These are phyloP conservation scores for Sapayoa aenigma DNA, from an alignment of 2,113 vertebrate genomes.

Conservation along the genomic window DNA sequence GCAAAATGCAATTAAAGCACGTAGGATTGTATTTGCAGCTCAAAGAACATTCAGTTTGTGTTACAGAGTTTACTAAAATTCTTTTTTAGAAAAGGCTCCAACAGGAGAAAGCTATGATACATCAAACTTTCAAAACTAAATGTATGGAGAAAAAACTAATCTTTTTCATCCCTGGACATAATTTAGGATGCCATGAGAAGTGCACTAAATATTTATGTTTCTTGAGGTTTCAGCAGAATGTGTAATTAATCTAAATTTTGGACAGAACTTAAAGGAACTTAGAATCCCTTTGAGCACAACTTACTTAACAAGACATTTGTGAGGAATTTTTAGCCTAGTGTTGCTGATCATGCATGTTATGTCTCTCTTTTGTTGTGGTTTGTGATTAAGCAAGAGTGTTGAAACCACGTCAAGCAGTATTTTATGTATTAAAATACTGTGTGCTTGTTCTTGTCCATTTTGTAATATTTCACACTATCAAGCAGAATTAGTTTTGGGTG, in stretches of 20 bases:
- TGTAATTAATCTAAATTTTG: conserved; percentile 14
- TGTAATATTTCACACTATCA: conserved; percentile 18
- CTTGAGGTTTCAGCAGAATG: neutral
- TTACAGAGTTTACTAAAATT: neutral
- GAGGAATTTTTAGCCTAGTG: neutral
- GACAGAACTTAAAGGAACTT: neutral
- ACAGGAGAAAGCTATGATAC: neutral
- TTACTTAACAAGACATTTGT: neutral
- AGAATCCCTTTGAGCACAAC: neutral
- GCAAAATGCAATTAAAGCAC: neutral
- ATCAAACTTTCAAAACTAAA: neutral
- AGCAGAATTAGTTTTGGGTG: conserved; percentile 43
- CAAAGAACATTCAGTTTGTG: neutral
- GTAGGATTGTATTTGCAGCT: neutral
- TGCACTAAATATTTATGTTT: neutral
- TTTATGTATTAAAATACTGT: conserved; percentile 45
- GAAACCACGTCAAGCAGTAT: conserved; percentile 36
- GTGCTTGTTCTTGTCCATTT: conserved; percentile 6
- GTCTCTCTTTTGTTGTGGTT: neutral
- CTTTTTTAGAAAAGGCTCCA: neutral
- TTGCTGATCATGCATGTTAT: neutral
- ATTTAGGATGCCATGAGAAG: neutral
- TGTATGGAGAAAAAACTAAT: neutral
- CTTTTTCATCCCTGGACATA: neutral
- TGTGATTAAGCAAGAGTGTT: conserved; percentile 5